Evolutionary conservation across 2,113 vertebrate species (phyloP), one percentile per base, ranked within the genome.

Genomic region (Choloepus hoffmanni): DNA sequence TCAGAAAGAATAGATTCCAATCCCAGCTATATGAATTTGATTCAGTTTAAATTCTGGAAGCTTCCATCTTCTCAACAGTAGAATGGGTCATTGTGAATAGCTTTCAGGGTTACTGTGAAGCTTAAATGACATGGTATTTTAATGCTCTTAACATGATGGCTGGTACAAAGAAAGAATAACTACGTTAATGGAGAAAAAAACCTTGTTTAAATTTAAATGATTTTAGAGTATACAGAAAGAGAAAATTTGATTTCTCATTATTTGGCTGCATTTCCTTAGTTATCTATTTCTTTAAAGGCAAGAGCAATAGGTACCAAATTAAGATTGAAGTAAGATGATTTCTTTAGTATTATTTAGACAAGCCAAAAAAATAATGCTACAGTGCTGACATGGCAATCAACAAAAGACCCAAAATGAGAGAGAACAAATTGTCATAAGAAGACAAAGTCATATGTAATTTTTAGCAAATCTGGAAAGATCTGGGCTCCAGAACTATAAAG

Each of bases 401-500:
- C 36, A 36, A 78, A 95, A 92, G 60, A 85, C 14, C 12, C 76
- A 92, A 92, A 86, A 88, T n/a, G 86, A 79, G 65, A 95, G 40
- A 82, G 60, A 90, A 85, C 11, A 63, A 82, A 74, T 18, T 93
- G 24, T 88, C 84, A 92, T 92, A 89, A 85, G 15, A 43, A 94
- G 95, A 94, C 67, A 92, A 89, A 87, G 70, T 10, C 14, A 4
- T 50, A 63, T 23, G 33, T 79, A 76, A 86, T 84, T 84, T 95
- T 96, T 72, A 88, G 60, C 19, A 78, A 90, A 92, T 83, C 40
- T 84, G 43, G 83, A 84, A 93, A 83, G 63, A 94, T 72, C 13
- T 48, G 53, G 70, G 45, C 55, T 85, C 83, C 2, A 79, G 72
- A 85, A 74, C 40, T 94, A 73, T 60, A 92, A 88, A 94, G 68